These are phyloP conservation scores for Ormia ochracea DNA, from an alignment of 2,888 invertebrate species.

Conservation along the genomic window DNA sequence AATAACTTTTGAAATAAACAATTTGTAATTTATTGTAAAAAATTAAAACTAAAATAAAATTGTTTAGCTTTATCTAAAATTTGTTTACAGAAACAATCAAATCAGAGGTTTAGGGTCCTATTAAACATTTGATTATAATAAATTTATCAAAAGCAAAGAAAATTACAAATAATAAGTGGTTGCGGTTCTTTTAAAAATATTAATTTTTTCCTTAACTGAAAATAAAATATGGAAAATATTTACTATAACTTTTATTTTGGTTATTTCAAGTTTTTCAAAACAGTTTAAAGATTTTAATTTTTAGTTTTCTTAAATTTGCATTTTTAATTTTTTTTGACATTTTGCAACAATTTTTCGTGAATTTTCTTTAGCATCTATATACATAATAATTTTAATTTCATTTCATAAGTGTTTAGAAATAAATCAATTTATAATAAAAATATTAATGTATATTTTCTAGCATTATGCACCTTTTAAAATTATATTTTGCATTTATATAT, in stretches of 20 bases:
- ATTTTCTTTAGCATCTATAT: slow-evolving; percentile 65
- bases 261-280: slow-evolving; percentile 39
- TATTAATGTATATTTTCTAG: slow-evolving; percentile 62
- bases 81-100: slow-evolving; percentile 31
- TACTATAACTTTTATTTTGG: slow-evolving; percentile 1
- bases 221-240: slow-evolving; percentile 31
- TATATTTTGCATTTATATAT: slow-evolving; percentile 42
- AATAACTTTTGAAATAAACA: slow-evolving; percentile 24
- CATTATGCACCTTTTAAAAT: slow-evolving; percentile 46
- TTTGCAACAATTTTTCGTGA: slow-evolving; percentile 72
- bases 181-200: slow-evolving; percentile 75
- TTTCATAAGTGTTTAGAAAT: slow-evolving; percentile 37
- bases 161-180: slow-evolving; percentile 73
- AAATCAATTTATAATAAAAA: slow-evolving; percentile 27
- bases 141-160: slow-evolving; percentile 59
- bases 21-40: slow-evolving; percentile 58
- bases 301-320: slow-evolving; percentile 42
- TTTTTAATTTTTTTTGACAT: slow-evolving; percentile 37
- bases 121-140: slow-evolving; percentile 51
- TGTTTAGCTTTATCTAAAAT: slow-evolving; percentile 32
- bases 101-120: slow-evolving; percentile 56
- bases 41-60: slow-evolving; percentile 9
- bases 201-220: slow-evolving; percentile 17
- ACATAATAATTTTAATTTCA: slow-evolving; percentile 45
- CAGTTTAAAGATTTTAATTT: slow-evolving; percentile 63